A percentile compares a stretch with the other conserved stretches of the same genome.
Conservation (phyloP, 2,888 invertebrate genomes). For the Drosophila birchii region DNA sequence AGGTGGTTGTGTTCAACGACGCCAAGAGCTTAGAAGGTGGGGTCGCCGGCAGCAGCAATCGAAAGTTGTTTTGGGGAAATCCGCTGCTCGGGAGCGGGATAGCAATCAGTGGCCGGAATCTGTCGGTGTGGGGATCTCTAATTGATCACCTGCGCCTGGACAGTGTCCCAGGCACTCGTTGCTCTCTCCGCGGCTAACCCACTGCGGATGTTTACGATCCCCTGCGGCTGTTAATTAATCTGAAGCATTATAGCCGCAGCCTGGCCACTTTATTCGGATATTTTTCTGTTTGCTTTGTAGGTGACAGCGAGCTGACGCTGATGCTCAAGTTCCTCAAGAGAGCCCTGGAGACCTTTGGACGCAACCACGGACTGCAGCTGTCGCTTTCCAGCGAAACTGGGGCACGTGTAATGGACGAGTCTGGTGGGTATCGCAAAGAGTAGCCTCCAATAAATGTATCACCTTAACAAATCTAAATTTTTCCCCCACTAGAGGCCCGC, state of each 20-base stretch:
- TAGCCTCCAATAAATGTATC: background rate
- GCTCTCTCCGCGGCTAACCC: constrained; percentile 40
- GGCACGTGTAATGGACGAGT: constrained; percentile 69
- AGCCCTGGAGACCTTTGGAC: constrained; percentile 79
- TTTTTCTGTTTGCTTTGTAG: constrained; percentile 55
- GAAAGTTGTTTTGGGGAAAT: constrained; percentile 39
- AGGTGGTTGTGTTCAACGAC: constrained; percentile 77
- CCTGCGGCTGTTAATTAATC: constrained; percentile 50
- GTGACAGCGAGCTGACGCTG: constrained; percentile 78
- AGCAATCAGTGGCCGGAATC: constrained; percentile 22
- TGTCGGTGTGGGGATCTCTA: constrained; percentile 13
- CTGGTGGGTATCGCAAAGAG: constrained; percentile 60
- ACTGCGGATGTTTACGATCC: constrained; percentile 60
- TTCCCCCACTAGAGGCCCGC: constrained; percentile 66
- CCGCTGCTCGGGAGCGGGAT: constrained; percentile 10
- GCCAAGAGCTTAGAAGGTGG: constrained; percentile 81
- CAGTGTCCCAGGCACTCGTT: constrained; percentile 17
- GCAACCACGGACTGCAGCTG: constrained; percentile 82
- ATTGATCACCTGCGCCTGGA: constrained; percentile 39
- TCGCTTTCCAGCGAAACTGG: constrained; percentile 78
- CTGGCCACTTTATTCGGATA: constrained; percentile 27
- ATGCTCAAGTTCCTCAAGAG: constrained; percentile 82
- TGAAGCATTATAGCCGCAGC: constrained; percentile 33
- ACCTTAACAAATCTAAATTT: background rate
- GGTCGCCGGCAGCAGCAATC: constrained; percentile 35